These are phyloP conservation scores for Drosophila pseudoananassae DNA, from an alignment of 1,140 invertebrate genomes.

Conservation along the genomic window DNA sequence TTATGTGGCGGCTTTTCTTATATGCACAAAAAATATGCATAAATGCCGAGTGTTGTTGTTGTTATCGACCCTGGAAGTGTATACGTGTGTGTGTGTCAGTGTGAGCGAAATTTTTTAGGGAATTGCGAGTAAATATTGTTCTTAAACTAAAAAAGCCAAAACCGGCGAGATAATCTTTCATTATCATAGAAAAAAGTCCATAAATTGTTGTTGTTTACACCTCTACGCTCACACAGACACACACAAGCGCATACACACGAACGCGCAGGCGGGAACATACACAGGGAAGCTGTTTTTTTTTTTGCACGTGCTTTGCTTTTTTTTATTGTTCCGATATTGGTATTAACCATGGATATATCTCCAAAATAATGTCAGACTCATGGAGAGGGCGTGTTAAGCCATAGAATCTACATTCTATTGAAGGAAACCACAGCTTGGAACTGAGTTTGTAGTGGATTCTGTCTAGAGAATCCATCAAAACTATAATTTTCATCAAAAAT, in stretches of 20 bases:
- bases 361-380: too few relatives aligned
- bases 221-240: background rate
- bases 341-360: background rate
- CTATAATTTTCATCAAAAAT: too few relatives aligned
- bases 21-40: background rate
- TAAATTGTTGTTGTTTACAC: slow-evolving; percentile 37
- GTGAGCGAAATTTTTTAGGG: background rate
- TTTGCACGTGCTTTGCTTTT: slow-evolving; percentile 51
- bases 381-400: too few relatives aligned
- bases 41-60: slow-evolving; percentile 2
- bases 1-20: background rate
- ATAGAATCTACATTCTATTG: too few relatives aligned
- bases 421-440: too few relatives aligned
- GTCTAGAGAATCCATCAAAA: too few relatives aligned
- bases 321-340: slow-evolving; percentile 36
- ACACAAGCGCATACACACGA: slow-evolving; percentile 4
- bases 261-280: slow-evolving; percentile 3
- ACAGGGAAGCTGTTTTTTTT: slow-evolving; percentile 16
- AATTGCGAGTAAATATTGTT: background rate
- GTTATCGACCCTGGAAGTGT: background rate
- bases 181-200: background rate
- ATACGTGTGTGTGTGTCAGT: background rate
- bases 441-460: too few relatives aligned
- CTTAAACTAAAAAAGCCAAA: slow-evolving; percentile 27
- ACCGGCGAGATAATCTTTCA: background rate